phyloP scores from a whole-genome alignment of 2,113 vertebrate species.

The Pelvicachromis taeniatus region DNA sequence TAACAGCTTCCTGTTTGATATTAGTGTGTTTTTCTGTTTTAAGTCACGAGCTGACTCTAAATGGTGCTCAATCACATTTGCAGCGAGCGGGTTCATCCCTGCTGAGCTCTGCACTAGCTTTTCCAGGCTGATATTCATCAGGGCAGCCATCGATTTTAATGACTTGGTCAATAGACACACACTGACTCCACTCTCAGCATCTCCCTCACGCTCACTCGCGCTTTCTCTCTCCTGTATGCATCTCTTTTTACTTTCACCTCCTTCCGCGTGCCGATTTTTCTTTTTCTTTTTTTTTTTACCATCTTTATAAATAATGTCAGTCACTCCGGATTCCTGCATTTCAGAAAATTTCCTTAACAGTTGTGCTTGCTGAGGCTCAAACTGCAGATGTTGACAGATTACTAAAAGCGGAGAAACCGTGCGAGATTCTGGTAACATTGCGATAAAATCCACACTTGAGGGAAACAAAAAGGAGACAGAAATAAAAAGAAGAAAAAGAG shows the following conservation, averaged over 20 bases:
- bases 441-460: not conserved
- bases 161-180: slow-evolving; percentile 59
- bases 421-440: not conserved
- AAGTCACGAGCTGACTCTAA: slow-evolving; percentile 1
- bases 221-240: not conserved
- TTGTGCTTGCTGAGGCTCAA: not conserved
- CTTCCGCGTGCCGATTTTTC: not conserved
- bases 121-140: slow-evolving; percentile 55
- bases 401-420: not conserved
- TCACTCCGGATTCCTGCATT: not conserved
- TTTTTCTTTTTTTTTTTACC: not conserved
- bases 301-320: not conserved
- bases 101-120: slow-evolving; percentile 40
- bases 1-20: slow-evolving; percentile 3
- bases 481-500: not conserved
- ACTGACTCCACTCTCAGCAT: slow-evolving; percentile 4
- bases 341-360: not conserved
- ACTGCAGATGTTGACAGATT: not conserved
- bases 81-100: not conserved
- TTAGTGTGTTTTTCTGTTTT: not conserved
- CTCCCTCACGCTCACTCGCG: not conserved
- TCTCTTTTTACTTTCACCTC: not conserved
- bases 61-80: slow-evolving; percentile 29
- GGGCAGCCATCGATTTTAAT: slow-evolving; percentile 58
- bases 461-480: slow-evolving; percentile 3